A percentile compares a stretch with the other conserved stretches of the same genome.
Conservation (phyloP, 2,797 vertebrate genomes). For the Spinus pinus region DNA sequence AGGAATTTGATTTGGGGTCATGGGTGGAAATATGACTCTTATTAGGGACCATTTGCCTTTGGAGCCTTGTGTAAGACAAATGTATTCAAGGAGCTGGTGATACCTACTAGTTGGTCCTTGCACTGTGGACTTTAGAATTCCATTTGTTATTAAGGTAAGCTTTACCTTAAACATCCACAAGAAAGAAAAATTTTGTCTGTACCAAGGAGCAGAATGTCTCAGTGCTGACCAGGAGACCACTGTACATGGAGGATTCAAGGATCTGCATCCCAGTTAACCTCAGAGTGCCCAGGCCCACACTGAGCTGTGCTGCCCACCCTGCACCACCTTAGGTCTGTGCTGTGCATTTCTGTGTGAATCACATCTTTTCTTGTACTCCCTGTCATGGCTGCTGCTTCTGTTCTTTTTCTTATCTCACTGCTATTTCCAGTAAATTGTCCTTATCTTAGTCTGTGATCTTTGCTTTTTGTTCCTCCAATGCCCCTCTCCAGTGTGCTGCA, state of each 20-base stretch:
- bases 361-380: background rate
- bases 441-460: background rate
- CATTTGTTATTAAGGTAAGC: accelerated
- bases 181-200: background rate
- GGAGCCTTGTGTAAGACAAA: background rate
- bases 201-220: background rate
- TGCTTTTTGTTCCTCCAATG: background rate
- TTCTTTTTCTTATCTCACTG: background rate
- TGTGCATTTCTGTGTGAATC: background rate
- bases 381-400: background rate
- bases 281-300: background rate
- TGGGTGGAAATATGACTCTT: background rate
- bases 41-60: background rate
- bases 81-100: background rate
- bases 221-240: background rate
- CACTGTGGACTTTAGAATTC: background rate
- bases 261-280: background rate
- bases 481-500: background rate
- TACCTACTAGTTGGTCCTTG: background rate
- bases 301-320: background rate
- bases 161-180: background rate
- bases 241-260: background rate
- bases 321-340: background rate
- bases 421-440: background rate
- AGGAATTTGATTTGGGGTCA: background rate